Evolutionary conservation across 2,888 invertebrate species (phyloP), one percentile per base, ranked within the genome.

Genomic region (Apomyelois bistriatella): DNA sequence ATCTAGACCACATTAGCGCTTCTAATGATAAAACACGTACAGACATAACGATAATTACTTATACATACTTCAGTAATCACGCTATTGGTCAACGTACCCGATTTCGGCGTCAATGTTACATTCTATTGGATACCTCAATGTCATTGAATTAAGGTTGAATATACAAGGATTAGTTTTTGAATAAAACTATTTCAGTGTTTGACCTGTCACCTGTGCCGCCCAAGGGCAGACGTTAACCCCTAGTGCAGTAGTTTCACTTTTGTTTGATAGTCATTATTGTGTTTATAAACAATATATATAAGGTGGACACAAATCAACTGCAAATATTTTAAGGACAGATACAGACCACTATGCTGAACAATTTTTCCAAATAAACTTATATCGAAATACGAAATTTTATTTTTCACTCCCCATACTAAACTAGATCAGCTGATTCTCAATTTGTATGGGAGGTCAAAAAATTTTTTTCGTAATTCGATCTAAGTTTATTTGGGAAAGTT

Each of bases 81-180:
- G 38, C 48, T 48, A 38, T 48, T 48, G 48, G 48, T 48, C 38
- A 48, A 48, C 13, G 48, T 38, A 48, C 48, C 15, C 48, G 22
- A 38, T 13, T 37, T 37, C 7, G 3, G 17, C 35, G 7, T 22
- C 48, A 46, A 4, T 5, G 12, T 13, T 0, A 4, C 22, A 37
- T 48, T 22, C 9, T 10, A 28, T 12, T 28, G 10, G 3, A 28
- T 5, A 37, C 38, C 17, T 28, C 22, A 28, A 28, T 1, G 9
- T 3, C 7, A 0, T 28, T 10, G 4, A 13, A 13, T 28, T 48
- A 37, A 12, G 15, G 38, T 48, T 16, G 46, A 46, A 35, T 35
- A 1, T 46, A 5, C 13, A 15, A 15, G 32, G 16, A 8, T 13
- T 16, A 16, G 42, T 12, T 30, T 16, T 17, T 28, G 15, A 30